Base-by-base conservation (phyloP, 2,113 vertebrate species). In the Ophiodon elongatus region DNA sequence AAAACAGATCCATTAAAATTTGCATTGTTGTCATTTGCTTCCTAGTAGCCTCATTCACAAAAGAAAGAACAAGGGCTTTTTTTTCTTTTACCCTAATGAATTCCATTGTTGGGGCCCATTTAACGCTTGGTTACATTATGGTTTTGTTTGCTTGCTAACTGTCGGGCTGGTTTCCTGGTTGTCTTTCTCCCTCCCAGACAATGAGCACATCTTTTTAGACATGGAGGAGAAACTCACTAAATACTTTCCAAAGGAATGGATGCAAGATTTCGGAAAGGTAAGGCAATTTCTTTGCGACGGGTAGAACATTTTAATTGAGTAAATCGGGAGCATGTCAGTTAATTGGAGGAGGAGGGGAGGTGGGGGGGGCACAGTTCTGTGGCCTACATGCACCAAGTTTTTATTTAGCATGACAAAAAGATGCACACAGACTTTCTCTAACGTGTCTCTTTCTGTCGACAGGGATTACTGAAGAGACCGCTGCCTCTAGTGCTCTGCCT, bases 171-270 rank as follows among this genome's bases (percentile, higher is more conserved):
- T 90, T 84, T 88, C 69, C 81, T 68, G 52, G 80, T 83, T 90
- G 57, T 87, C 67, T 76, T 60, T 85, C 29, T 90, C 62, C 80
- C 11, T 80, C 84, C 21, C 79, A 98, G 97, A 98, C 92, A 96
- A 97, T 57, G 97, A 98, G 82, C 95, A 97, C 79, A 92, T 97
- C 75, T 98, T 97, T 88, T 91, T 98, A 87, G 97, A 99, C 82
- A 82, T 97, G 94, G 96, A 97, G 60, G 97, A 97, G 90, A 98
- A 97, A 79, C 95, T 99, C 70, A 95, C 92, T 47, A 97, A 96
- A 85, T 98, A 97, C 91, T 98, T 98, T 78, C 92, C 95, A 6
- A 97, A 97, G 93, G 97, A 98, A 73, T 97, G 97, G 97, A 97
- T 96, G 90, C 96, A 94, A 86, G 96, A 97, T 11, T 76, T 73